Evolutionary conservation across 2,113 vertebrate species (phyloP), one percentile per base, ranked within the genome.

Genomic region (Oceanodroma tethys): DNA sequence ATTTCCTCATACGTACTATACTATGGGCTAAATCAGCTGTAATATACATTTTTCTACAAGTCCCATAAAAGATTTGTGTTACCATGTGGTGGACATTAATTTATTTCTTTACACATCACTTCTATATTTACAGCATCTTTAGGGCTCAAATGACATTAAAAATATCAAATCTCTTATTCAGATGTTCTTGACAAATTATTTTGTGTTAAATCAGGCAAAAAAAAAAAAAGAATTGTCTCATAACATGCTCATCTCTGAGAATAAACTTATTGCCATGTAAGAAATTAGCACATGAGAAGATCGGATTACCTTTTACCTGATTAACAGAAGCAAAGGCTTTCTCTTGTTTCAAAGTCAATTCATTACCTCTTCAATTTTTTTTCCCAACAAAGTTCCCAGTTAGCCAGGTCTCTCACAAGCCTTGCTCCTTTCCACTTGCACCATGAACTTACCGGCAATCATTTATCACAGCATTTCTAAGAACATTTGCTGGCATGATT

Each of bases 1-100:
- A 2, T 4, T 59, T 92, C 34, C 5, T 78, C 16, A 16, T 45
- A 13, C 0, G 1, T 36, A 7, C 11, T 36, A 13, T 27, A 11
- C 4, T 68, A 38, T 29, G 4, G 15, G 9, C 25, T 85, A 63
- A 78, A 86, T 63, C 7, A 52, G 11, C 10, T 63, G 26, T 30
- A 78, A 43, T 43, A 53, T 32, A 79, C 16, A 50, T 16, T 29
- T 22, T 5, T 88, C 67, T 74, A 38, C 11, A 78, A 40, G 10
- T 70, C 13, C 7, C 14, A 32, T 20, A 62, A 42, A 82, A 56
- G 9, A 47, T 45, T 56, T 56, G 1, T 82, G 22, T 59, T 67
- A 42, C 23, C 3, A 6, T 48, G 3, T 27, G 7, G 7, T 42
- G 7, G 32, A 47, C 4, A 17, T 32, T 47, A 26, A 14, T 85